Conservation (phyloP, 2,888 invertebrate species). For the Harpagoxenus sublaevis region DNA sequence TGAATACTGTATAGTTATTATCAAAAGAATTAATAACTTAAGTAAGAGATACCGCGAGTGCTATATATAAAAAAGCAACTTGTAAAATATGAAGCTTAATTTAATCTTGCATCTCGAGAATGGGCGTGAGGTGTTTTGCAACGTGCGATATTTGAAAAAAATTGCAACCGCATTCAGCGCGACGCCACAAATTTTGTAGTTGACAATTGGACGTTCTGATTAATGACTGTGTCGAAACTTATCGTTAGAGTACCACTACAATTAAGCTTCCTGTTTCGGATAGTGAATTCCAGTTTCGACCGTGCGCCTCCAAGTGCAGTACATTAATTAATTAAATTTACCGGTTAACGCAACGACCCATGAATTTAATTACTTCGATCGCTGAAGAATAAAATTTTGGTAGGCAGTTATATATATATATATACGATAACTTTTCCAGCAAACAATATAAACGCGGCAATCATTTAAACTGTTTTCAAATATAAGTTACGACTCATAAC, state of each 20-base stretch:
- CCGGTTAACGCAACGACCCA: constrained; percentile 39
- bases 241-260: constrained; percentile 15
- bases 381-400: constrained; percentile 27
- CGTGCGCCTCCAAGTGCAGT: constrained; percentile 12
- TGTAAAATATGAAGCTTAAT: neutral
- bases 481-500: neutral
- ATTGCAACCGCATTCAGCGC: neutral
- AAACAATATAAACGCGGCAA: neutral
- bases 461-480: constrained; percentile 6
- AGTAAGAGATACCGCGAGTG: neutral
- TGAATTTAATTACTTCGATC: constrained; percentile 47
- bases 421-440: neutral
- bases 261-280: constrained; percentile 25
- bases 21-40: neutral
- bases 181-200: constrained; percentile 9
- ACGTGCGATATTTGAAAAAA: neutral
- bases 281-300: constrained; percentile 28
- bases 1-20: neutral
- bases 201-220: constrained; percentile 46
- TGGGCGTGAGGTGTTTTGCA: neutral
- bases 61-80: neutral
- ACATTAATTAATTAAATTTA: constrained; percentile 58
- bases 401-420: neutral
- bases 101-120: neutral
- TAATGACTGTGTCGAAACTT: constrained; percentile 38